Conservation (phyloP, 2,888 invertebrate species). For the Cancer borealis region DNA sequence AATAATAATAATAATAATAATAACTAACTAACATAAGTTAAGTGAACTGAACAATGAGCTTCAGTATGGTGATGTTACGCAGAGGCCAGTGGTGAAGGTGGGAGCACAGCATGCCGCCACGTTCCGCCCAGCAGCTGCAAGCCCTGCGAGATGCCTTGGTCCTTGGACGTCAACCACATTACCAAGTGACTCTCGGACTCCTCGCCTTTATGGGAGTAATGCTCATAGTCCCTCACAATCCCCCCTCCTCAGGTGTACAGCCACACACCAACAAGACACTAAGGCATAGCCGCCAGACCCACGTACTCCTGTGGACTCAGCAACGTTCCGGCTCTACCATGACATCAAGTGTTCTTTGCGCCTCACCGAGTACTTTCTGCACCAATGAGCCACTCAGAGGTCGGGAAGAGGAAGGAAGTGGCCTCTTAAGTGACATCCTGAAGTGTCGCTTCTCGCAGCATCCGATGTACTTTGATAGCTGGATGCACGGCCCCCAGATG, state of each 20-base stretch:
- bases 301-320: conserved; percentile 53
- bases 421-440: neutral
- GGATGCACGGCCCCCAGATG: neutral
- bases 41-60: too few species aligned
- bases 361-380: neutral
- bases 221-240: neutral
- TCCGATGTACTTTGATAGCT: neutral
- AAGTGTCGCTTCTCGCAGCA: conserved; percentile 34
- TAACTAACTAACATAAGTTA: too few species aligned
- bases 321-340: conserved; percentile 46
- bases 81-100: neutral
- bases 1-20: too few species aligned
- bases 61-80: neutral
- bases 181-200: neutral
- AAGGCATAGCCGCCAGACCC: neutral
- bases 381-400: conserved; percentile 33
- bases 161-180: neutral
- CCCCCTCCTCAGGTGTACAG: neutral
- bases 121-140: neutral
- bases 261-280: neutral
- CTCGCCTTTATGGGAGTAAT: neutral
- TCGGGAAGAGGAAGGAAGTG: neutral
- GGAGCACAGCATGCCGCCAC: neutral
- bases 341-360: neutral
- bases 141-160: neutral